Evolutionary conservation across 1,140 invertebrate genomes (phyloP).

Genomic region (Lepidurus couesii): DNA sequence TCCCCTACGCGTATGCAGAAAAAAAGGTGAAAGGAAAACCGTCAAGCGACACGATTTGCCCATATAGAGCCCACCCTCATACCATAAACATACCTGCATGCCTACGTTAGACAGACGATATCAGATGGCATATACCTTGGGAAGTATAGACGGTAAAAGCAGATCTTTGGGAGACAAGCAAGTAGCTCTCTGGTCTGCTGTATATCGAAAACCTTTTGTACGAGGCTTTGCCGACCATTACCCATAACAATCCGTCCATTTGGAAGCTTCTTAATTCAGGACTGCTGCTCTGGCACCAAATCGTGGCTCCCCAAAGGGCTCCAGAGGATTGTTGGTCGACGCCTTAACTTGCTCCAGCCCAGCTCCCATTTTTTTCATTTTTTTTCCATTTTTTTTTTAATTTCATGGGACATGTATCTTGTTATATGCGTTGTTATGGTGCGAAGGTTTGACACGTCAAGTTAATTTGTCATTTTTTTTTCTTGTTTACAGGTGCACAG

Average conservation of each 20-base stretch:
- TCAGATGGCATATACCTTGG: neutral
- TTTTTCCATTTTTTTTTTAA: neutral
- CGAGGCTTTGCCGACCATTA: neutral
- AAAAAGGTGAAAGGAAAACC: constrained; percentile 20
- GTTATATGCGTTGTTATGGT: constrained; percentile 2
- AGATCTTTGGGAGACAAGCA: constrained; percentile 1
- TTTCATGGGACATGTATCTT: neutral
- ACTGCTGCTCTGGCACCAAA: neutral
- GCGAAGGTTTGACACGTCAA: neutral
- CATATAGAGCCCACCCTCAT: constrained; percentile 3
- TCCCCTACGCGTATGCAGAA: neutral
- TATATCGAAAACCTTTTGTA: neutral
- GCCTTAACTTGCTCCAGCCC: constrained; percentile 1
- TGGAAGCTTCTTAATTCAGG: constrained; percentile 8
- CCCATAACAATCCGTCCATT: constrained; percentile 21
- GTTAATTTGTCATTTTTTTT: constrained; percentile 33
- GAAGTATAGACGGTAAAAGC: neutral
- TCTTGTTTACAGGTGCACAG: constrained; percentile 63
- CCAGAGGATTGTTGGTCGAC: neutral
- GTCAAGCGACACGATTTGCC: constrained; percentile 20
- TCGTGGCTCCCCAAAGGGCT: neutral
- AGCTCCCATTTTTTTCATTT: neutral
- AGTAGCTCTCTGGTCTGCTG: neutral
- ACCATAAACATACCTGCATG: neutral
- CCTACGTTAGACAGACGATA: neutral